Conservation (phyloP, 1,140 invertebrate genomes). For the Apocrypta bakeri region DNA sequence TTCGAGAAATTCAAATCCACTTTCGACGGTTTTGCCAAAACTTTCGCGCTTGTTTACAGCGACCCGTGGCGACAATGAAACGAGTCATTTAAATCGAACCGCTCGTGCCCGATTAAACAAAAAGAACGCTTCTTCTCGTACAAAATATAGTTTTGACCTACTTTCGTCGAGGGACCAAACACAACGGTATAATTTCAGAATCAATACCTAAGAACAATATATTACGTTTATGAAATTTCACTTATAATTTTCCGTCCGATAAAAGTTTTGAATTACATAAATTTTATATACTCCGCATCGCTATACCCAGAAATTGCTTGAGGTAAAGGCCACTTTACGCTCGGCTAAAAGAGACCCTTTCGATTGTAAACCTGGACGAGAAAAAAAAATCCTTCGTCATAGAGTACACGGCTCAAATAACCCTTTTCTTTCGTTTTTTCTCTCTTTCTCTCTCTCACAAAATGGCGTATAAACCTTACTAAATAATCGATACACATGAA, state of each 20-base stretch:
- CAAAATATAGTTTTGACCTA: background rate
- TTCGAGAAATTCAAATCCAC: background rate
- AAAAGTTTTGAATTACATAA: background rate
- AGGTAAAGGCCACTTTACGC: background rate
- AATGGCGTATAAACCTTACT: background rate
- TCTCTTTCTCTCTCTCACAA: background rate
- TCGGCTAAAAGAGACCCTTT: background rate
- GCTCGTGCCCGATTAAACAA: background rate
- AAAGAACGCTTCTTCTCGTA: background rate
- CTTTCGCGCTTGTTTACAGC: background rate
- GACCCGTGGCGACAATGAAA: background rate
- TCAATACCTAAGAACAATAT: background rate
- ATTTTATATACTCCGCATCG: background rate
- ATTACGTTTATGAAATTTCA: background rate
- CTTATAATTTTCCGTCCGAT: background rate
- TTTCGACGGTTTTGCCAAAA: too few species aligned
- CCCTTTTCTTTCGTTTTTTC: background rate
- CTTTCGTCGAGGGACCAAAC: background rate
- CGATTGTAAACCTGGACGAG: background rate
- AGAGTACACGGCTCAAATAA: background rate
- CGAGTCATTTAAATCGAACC: background rate
- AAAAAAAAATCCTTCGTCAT: background rate
- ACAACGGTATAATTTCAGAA: background rate
- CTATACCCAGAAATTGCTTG: background rate
- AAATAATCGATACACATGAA: conserved; percentile 15